Base-by-base conservation (phyloP, 1,140 invertebrate genomes). In the Apocrypta bakeri region DNA sequence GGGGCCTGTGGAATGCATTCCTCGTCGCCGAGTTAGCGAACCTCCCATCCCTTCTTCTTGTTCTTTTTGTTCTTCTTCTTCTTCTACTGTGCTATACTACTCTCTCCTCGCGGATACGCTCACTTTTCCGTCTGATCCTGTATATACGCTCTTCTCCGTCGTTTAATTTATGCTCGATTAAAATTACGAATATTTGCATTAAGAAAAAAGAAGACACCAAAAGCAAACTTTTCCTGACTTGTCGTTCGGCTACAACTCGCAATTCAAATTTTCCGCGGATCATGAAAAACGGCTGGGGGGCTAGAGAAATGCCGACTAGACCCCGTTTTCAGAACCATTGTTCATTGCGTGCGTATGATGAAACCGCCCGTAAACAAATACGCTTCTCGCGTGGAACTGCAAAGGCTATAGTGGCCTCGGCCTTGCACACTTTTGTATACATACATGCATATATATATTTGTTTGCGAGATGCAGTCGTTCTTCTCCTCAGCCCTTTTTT, bases 1-100 rank as follows among this genome's bases (percentile, higher is more conserved):
- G 89, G 27, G 85, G 84, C 82, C 82, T 82, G 64, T 86, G 88
- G 88, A 89, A 90, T 88, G 88, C 86, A 86, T 84, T 84, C 85
- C 83, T 78, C 76, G 81, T 83, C 79, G 72, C 48, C 56, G 29
- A 79, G 71, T 42, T 61, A 79, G 75, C 84, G 77, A 78, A 83
- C 78, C 37, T 56, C 4, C 74, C 56, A 61, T 83, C 69, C 61
- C 56, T 12, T 66, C 71, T 61, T 24, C 25, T n/a, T n/a, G n/a
- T n/a, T n/a, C n/a, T n/a, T n/a, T n/a, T n/a, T n/a, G n/a, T n/a
- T n/a, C n/a, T n/a, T n/a, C 25, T 71, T 82, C 71, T 76, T 4
- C 40, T 0, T 63, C 56, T 24, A 56, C 37, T 27, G 61, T 8
- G 1, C 7, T 25, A 63, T n/a, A 21, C 2, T 7, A 63, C 6